Evolutionary conservation across 1,140 invertebrate species (phyloP).

Genomic region (Panulirus ornatus): DNA sequence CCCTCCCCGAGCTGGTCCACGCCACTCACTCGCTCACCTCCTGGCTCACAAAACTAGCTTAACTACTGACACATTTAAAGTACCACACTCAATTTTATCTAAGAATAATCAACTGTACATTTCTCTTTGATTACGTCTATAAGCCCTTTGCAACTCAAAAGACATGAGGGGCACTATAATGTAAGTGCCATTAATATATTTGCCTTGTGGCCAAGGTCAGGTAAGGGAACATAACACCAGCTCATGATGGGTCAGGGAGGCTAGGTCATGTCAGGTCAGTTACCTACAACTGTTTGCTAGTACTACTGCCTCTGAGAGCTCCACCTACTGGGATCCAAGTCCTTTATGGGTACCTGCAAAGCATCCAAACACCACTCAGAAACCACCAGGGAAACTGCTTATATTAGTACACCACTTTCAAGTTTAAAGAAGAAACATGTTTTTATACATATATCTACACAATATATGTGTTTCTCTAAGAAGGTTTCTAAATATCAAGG

Average conservation of each 20-base stretch:
- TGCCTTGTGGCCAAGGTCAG: conserved; percentile 48
- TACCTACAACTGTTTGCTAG: conserved; percentile 68
- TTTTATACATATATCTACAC: conserved; percentile 29
- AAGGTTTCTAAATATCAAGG: conserved; percentile 34
- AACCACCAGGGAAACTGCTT: conserved; percentile 65
- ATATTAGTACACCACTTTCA: conserved; percentile 71
- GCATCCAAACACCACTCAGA: conserved; percentile 72
- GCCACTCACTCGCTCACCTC: conserved; percentile 47
- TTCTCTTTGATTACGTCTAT: conserved; percentile 32
- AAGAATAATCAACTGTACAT: conserved; percentile 21
- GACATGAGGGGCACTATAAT: conserved; percentile 44
- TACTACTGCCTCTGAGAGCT: conserved; percentile 73
- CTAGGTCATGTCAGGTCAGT: conserved; percentile 71
- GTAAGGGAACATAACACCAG: conserved; percentile 59
- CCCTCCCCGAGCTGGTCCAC: conserved; percentile 51
- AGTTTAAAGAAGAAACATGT: conserved; percentile 43
- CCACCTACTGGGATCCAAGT: conserved; percentile 72
- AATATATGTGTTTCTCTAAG: conserved; percentile 31
- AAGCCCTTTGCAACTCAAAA: conserved; percentile 39
- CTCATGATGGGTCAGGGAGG: conserved; percentile 68
- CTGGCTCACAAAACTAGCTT: conserved; percentile 45
- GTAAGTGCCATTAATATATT: conserved; percentile 18
- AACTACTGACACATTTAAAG: conserved; percentile 22
- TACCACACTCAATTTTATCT: conserved; percentile 29
- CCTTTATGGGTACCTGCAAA: conserved; percentile 73